Conservation (phyloP, 2,113 vertebrate genomes). For the Ochotona princeps region DNA sequence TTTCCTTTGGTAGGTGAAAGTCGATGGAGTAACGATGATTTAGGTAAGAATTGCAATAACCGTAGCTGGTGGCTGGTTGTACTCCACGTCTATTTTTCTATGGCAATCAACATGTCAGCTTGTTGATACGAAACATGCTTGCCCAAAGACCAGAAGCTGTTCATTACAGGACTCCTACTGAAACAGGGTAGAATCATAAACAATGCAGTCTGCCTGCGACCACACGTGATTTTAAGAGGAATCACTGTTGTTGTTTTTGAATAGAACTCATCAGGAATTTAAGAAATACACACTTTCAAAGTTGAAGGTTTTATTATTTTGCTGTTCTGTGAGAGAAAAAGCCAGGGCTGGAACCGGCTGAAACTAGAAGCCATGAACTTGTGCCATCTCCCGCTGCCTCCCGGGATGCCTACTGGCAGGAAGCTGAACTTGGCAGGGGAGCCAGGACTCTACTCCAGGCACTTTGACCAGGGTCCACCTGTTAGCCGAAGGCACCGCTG, state of each 20-base stretch:
- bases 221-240: neutral
- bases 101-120: neutral
- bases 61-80: neutral
- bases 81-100: neutral
- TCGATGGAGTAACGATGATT: neutral
- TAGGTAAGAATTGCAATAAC: neutral
- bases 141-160: neutral
- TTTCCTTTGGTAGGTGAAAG: neutral
- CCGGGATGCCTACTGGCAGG: no score
- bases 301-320: neutral
- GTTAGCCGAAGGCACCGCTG: no score
- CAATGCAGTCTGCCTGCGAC: neutral
- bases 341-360: no score
- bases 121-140: constrained; percentile 18
- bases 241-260: neutral
- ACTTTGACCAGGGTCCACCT: no score
- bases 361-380: no score
- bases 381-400: no score
- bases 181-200: constrained; percentile 7
- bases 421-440: no score
- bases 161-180: neutral
- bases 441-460: no score
- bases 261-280: constrained; percentile 14
- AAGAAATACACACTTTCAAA: constrained; percentile 3
- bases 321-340: no score